These are phyloP conservation scores for Rhynchotus rufescens DNA, from an alignment of 2,797 vertebrate species.

Conservation along the genomic window DNA sequence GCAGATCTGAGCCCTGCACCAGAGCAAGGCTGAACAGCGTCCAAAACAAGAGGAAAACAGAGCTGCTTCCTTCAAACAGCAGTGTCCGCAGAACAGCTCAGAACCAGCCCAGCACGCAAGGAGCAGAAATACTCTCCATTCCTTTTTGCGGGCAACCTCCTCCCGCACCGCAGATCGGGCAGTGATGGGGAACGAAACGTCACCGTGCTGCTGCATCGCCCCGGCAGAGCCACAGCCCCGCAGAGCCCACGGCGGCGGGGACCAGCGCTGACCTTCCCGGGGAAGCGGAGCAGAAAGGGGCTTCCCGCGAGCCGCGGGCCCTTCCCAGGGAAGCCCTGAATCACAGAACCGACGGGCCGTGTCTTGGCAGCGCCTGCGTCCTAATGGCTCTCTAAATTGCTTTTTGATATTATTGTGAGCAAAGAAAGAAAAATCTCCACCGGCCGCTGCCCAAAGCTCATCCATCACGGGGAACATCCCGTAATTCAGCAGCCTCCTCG, in stretches of 20 bases:
- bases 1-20: not conserved
- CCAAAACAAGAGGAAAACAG: not conserved
- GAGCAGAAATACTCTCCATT: not conserved
- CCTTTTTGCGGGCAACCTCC: not conserved
- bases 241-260: not conserved
- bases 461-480: slow-evolving; percentile 32
- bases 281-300: not conserved
- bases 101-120: not conserved
- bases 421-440: slow-evolving; percentile 23
- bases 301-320: not conserved
- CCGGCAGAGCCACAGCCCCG: not conserved
- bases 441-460: slow-evolving; percentile 20
- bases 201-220: not conserved
- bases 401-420: slow-evolving; percentile 1
- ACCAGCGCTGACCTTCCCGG: not conserved
- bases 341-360: not conserved
- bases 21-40: too few relatives aligned
- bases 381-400: slow-evolving; percentile 31
- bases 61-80: not conserved
- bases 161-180: not conserved
- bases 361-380: not conserved
- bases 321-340: not conserved
- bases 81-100: too few relatives aligned
- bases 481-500: not conserved
- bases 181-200: not conserved